A percentile compares a stretch with the other conserved stretches of the same genome.
phyloP scores from a whole-genome alignment of 2,888 invertebrate genomes.

The Thalpophila matura region DNA sequence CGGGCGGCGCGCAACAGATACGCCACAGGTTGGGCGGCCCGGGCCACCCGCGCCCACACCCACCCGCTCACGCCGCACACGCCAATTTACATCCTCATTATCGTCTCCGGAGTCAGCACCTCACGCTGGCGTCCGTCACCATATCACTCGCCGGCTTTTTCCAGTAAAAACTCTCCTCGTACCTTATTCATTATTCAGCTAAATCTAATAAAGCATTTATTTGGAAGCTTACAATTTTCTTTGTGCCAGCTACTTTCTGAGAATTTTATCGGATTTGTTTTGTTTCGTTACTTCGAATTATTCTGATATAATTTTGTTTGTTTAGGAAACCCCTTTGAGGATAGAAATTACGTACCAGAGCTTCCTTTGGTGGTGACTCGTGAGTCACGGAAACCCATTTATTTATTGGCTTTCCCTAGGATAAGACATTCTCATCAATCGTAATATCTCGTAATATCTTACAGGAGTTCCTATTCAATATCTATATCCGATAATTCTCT shows the following conservation, averaged over 20 bases:
- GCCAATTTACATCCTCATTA: slow-evolving; percentile 88
- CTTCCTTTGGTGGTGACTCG: slow-evolving; percentile 6
- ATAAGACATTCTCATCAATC: not conserved
- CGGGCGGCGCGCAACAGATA: slow-evolving; percentile 88
- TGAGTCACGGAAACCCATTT: slow-evolving; percentile 12
- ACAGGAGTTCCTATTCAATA: slow-evolving; percentile 10
- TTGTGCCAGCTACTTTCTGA: slow-evolving; percentile 52
- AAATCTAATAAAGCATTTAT: slow-evolving; percentile 63
- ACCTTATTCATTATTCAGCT: slow-evolving; percentile 51
- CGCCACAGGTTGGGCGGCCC: slow-evolving; percentile 89
- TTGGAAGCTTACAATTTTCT: slow-evolving; percentile 56
- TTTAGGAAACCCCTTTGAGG: slow-evolving; percentile 46
- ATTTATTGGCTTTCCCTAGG: slow-evolving; percentile 4
- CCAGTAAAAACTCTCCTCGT: slow-evolving; percentile 43
- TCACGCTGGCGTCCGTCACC: slow-evolving; percentile 65
- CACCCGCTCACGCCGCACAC: slow-evolving; percentile 70
- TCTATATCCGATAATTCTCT: slow-evolving; percentile 14
- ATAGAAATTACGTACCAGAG: slow-evolving; percentile 7
- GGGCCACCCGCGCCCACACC: slow-evolving; percentile 73
- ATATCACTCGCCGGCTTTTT: slow-evolving; percentile 58
- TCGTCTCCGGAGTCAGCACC: slow-evolving; percentile 77
- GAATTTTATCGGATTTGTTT: slow-evolving; percentile 60
- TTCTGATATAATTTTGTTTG: slow-evolving; percentile 54
- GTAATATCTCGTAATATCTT: slow-evolving; percentile 19
- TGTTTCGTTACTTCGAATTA: slow-evolving; percentile 59